Conservation (phyloP, 1,140 invertebrate genomes). For the Chironomus tepperi region DNA sequence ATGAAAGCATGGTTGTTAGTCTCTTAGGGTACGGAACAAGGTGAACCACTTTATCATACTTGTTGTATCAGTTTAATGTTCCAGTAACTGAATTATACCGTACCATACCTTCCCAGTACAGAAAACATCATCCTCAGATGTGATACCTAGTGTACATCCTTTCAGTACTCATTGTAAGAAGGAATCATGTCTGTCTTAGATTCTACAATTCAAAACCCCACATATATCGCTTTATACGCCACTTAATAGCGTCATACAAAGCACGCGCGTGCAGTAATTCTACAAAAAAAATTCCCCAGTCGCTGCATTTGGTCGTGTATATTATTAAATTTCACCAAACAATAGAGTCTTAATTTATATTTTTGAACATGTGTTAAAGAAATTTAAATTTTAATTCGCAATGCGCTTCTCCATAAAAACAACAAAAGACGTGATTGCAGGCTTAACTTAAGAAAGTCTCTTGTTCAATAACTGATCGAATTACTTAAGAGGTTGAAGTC, state of each 20-base stretch:
- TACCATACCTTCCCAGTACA: too few relatives aligned
- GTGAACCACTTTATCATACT: too few relatives aligned
- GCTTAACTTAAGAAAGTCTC: not conserved
- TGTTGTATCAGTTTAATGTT: too few relatives aligned
- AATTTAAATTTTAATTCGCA: not conserved
- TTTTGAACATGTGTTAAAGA: not conserved
- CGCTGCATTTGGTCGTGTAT: not conserved
- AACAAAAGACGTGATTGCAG: not conserved
- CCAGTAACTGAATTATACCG: too few relatives aligned
- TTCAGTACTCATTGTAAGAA: too few relatives aligned
- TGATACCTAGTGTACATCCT: too few relatives aligned
- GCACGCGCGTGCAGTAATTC: not conserved
- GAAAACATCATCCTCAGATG: too few relatives aligned
- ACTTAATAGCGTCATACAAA: not conserved
- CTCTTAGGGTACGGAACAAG: too few relatives aligned
- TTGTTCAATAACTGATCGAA: not conserved
- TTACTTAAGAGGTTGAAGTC: not conserved
- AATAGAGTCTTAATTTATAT: constrained; percentile 1
- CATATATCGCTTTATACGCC: too few relatives aligned
- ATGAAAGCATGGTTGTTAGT: too few relatives aligned
- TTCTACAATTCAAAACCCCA: too few relatives aligned
- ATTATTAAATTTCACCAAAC: constrained; percentile 14
- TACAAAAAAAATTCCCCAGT: not conserved
- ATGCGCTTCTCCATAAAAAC: not conserved
- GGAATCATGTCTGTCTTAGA: too few relatives aligned